Base-by-base conservation (phyloP, 2,113 vertebrate species). In the Willisornis vidua region DNA sequence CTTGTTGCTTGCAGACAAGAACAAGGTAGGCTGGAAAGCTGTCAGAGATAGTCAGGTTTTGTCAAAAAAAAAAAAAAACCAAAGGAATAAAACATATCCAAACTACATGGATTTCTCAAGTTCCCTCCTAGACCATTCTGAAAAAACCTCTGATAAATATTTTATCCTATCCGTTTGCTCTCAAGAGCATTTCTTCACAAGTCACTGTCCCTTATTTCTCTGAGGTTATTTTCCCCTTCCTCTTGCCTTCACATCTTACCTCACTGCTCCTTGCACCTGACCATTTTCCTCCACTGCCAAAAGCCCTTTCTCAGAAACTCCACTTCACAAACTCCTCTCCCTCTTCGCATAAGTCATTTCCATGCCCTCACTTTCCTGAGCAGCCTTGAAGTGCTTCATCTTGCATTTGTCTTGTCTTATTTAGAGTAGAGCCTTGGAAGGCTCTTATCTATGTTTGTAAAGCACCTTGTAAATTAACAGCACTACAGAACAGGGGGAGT, bases 401-500 rank as follows among this genome's bases (percentile, higher is more conserved):
- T 81, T 70, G 43, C 63, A 33, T 95, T 90, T 92, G 76, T 76
- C 87, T 91, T 10, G 1, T 82, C 72, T 92, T 93, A 65, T 70
- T 93, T 82, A 77, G 82, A 74, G 75, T 18, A 37, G 41, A 94
- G 83, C 90, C 76, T 77, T 75, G 63, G 45, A 87, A 54, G 66
- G 75, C 77, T 80, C 84, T 96, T 89, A 95, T 87, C 90, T 89
- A 7, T 93, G 93, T 96, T 96, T 96, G 95, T 90, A 80, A 96
- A 96, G 93, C 59, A 92, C 67, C 90, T 79, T 87, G 94, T 94
- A 94, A 95, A 95, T 96, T 96, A 97, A 90, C 70, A 90, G 76
- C 72, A 55, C 82, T 89, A 54, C 75, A 91, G 84, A 92, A 65
- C 67, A 57, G 78, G 81, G 67, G 29, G 85, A 66, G 71, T 20